Conservation (phyloP, 2,888 invertebrate species). For the Temnothorax rugatulus region DNA sequence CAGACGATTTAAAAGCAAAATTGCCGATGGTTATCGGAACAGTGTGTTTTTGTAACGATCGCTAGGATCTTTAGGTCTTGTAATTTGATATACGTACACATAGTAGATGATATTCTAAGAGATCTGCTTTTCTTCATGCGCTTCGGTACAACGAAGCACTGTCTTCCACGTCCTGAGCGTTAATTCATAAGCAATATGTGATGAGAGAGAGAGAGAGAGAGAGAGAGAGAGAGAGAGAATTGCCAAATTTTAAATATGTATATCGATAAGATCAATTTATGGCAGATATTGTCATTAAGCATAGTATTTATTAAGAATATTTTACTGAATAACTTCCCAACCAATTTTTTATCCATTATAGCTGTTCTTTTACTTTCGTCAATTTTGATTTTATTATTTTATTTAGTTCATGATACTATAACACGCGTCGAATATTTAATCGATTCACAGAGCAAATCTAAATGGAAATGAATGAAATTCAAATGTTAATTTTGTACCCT, state of each 20-base stretch:
- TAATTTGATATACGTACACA: slow-evolving; percentile 66
- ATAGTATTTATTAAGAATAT: not conserved
- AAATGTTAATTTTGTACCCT: not conserved
- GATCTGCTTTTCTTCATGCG: slow-evolving; percentile 71
- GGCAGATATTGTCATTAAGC: not conserved
- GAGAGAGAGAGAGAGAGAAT: not conserved
- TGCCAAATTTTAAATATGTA: not conserved
- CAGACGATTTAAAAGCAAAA: slow-evolving; percentile 21
- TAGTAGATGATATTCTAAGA: slow-evolving; percentile 68
- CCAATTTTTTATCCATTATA: not conserved
- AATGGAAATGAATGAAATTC: not conserved
- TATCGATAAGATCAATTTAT: slow-evolving; percentile 1
- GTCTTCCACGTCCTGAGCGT: slow-evolving; percentile 43
- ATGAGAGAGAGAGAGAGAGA: not conserved
- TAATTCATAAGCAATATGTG: not conserved
- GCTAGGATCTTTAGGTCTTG: slow-evolving; percentile 60
- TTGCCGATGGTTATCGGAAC: slow-evolving; percentile 14
- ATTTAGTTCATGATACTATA: not conserved
- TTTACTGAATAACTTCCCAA: not conserved
- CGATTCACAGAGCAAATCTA: not conserved
- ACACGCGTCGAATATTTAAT: not conserved
- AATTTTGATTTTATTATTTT: not conserved
- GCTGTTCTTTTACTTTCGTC: not conserved
- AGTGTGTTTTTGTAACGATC: slow-evolving; percentile 60
- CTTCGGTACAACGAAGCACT: slow-evolving; percentile 67